Percentiles rank a stretch among this genome's conserved stretches.
phyloP scores from a whole-genome alignment of 35 echinoderm and acorn worm species.

The Apostichopus californicus region DNA sequence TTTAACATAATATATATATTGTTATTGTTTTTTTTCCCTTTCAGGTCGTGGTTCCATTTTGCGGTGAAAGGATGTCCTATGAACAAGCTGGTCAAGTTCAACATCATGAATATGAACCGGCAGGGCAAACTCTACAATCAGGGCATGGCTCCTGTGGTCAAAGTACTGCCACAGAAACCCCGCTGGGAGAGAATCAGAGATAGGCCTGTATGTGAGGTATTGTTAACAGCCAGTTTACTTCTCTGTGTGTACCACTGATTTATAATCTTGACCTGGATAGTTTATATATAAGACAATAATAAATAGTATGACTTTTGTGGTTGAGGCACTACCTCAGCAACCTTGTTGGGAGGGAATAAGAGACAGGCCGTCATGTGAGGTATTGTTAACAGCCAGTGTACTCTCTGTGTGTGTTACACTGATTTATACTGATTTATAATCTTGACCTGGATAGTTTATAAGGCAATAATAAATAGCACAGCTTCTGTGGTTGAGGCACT shows the following conservation, averaged over 20 bases:
- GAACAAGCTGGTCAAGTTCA: conserved; percentile 92
- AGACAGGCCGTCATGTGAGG: conserved; percentile 89
- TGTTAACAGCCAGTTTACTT: neutral
- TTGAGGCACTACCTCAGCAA: conserved; percentile 89
- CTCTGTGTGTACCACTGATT: too few relatives aligned
- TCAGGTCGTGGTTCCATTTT: conserved; percentile 97
- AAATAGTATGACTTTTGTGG: conserved; percentile 68
- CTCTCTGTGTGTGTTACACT: too few relatives aligned
- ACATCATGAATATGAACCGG: conserved; percentile 98
- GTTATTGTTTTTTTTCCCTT: neutral
- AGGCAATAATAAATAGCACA: too few relatives aligned
- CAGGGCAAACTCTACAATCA: conserved; percentile 98
- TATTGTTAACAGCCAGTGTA: neutral
- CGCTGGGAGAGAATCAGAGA: conserved; percentile 91
- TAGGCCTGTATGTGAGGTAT: conserved; percentile 85
- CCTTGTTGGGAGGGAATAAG: conserved; percentile 86
- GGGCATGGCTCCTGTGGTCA: conserved; percentile 90
- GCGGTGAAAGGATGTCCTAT: conserved; percentile 93
- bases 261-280: too few relatives aligned
- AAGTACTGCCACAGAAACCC: conserved; percentile 93
- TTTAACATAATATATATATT: too few relatives aligned
- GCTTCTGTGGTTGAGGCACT: conserved; percentile 82
- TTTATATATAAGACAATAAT: too few relatives aligned
- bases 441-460: too few relatives aligned
- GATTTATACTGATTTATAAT: too few relatives aligned